Evolutionary conservation across 2,888 invertebrate genomes (phyloP).

Genomic region (Stenchaetothrips biformis): DNA sequence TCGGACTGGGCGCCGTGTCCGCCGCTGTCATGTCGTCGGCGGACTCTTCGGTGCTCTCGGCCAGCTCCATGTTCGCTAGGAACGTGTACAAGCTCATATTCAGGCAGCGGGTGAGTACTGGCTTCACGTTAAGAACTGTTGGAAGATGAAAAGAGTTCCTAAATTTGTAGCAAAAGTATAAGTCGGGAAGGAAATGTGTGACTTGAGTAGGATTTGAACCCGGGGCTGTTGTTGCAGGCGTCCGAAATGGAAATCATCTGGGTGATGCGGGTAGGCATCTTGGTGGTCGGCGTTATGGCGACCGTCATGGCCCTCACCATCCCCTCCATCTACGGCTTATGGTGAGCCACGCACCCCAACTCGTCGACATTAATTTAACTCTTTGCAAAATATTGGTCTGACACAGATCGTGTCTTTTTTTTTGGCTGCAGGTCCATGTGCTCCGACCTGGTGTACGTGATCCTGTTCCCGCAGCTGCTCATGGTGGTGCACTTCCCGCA

Average conservation of each 20-base stretch:
- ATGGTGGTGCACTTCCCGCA: slow-evolving; percentile 96
- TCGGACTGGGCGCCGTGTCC: slow-evolving; percentile 96
- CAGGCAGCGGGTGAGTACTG: slow-evolving; percentile 67
- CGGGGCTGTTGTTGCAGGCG: slow-evolving; percentile 55
- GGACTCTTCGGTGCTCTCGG: slow-evolving; percentile 95
- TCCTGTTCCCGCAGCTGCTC: slow-evolving; percentile 94
- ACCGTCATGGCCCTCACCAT: slow-evolving; percentile 96
- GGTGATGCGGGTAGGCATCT: slow-evolving; percentile 89
- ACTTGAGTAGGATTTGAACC: neutral
- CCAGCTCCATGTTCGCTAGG: slow-evolving; percentile 97
- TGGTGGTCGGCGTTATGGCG: slow-evolving; percentile 85
- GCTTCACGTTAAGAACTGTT: neutral
- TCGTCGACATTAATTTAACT: neutral
- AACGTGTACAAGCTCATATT: slow-evolving; percentile 98
- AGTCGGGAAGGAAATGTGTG: neutral
- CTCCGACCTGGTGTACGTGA: slow-evolving; percentile 97
- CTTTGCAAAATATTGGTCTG: neutral
- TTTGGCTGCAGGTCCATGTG: slow-evolving; percentile 77
- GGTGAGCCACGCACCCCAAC: slow-evolving; percentile 55
- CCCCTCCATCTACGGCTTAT: slow-evolving; percentile 94
- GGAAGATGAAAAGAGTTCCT: neutral
- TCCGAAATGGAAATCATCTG: slow-evolving; percentile 96
- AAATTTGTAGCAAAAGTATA: neutral
- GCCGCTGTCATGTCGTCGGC: slow-evolving; percentile 99
- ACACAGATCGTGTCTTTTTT: neutral